phyloP scores from a whole-genome alignment of 2,797 vertebrate genomes.

The Anas bernieri region DNA sequence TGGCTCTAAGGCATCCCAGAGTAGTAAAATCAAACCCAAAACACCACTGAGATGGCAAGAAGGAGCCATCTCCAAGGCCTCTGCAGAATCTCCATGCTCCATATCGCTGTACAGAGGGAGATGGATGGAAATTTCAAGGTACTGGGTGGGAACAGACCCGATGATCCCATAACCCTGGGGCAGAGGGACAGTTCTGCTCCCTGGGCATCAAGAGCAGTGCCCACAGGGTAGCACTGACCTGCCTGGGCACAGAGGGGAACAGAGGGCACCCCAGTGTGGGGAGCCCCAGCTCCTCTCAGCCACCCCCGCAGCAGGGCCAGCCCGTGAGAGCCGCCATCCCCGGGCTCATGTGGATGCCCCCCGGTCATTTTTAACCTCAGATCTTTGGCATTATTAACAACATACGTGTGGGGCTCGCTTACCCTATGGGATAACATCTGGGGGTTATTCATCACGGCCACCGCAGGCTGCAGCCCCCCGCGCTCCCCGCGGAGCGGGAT shows the following conservation, averaged over 20 bases:
- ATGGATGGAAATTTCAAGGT: neutral
- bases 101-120: neutral
- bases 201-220: neutral
- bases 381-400: conserved; percentile 11
- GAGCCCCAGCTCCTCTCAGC: neutral
- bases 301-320: neutral
- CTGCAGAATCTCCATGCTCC: neutral
- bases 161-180: neutral
- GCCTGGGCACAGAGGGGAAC: neutral
- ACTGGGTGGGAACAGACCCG: neutral
- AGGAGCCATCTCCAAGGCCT: neutral
- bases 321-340: neutral
- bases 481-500: neutral
- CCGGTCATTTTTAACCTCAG: conserved; percentile 35
- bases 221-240: neutral
- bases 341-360: neutral
- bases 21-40: neutral
- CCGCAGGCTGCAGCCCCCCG: neutral
- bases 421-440: conserved; percentile 64
- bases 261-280: neutral
- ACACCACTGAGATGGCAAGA: neutral
- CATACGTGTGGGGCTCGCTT: neutral
- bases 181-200: too few relatives aligned
- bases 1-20: neutral
- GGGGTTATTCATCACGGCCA: conserved; percentile 61